phyloP scores from a whole-genome alignment of 2,113 vertebrate genomes.

The Beaufortia kweichowensis region DNA sequence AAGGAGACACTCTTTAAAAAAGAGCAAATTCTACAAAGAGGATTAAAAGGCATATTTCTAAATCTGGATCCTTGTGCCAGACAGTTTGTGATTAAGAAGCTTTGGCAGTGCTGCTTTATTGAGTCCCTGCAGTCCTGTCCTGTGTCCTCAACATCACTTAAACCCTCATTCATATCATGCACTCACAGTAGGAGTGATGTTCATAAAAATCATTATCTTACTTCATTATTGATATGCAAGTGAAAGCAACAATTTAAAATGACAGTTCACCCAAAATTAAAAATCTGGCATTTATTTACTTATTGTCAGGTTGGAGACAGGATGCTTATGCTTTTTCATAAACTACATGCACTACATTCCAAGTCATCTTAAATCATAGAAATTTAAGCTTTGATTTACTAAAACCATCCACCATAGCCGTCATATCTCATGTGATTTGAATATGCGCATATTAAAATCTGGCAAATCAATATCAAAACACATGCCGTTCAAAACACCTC shows the following conservation, averaged over 20 bases:
- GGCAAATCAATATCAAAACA: no score
- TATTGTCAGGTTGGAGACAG: no score
- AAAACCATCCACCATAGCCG: no score
- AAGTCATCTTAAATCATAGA: no score
- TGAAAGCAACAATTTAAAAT: not conserved
- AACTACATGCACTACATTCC: no score
- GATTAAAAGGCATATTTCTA: constrained; percentile 43
- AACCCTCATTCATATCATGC: constrained; percentile 4
- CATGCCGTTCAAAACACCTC: no score
- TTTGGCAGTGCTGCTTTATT: constrained; percentile 8
- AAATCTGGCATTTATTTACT: no score
- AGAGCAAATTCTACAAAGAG: constrained; percentile 39
- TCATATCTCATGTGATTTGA: no score
- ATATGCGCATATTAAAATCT: no score
- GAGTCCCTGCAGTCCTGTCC: constrained; percentile 6
- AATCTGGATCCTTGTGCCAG: constrained; percentile 22
- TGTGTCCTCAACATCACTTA: not conserved
- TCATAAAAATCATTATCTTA: not conserved
- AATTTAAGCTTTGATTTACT: no score
- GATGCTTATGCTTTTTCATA: no score
- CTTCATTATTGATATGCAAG: not conserved
- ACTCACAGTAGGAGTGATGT: not conserved
- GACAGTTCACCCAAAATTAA: not conserved
- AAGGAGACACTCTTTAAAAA: not conserved
- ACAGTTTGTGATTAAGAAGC: constrained; percentile 26